Conservation (phyloP, 2,113 vertebrate species). For the Solea solea region DNA sequence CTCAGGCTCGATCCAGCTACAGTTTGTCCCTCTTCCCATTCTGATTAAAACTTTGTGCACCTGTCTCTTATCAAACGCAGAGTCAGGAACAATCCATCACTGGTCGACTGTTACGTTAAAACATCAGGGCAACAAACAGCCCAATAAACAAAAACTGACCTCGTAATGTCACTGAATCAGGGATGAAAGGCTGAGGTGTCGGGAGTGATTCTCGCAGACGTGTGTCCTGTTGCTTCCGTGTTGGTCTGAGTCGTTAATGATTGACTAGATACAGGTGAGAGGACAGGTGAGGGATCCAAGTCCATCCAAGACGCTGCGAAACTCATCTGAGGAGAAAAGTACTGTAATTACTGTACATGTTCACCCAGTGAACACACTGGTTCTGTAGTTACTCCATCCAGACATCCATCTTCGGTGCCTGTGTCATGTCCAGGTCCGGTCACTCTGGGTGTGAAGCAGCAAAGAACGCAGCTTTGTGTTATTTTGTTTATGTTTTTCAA, state of each 20-base stretch:
- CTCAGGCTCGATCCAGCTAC: slow-evolving; percentile 74
- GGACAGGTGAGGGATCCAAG: slow-evolving; percentile 70
- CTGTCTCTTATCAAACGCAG: neutral
- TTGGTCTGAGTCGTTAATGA: slow-evolving; percentile 72
- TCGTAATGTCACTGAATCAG: neutral
- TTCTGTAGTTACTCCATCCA: neutral
- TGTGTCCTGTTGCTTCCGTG: slow-evolving; percentile 25
- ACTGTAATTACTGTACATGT: no score
- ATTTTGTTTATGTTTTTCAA: no score
- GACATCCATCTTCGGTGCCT: no score
- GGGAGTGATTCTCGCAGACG: neutral
- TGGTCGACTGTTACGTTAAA: no score
- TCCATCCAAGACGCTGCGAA: slow-evolving; percentile 49
- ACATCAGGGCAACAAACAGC: no score
- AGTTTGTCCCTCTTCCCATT: slow-evolving; percentile 71
- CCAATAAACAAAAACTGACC: no score
- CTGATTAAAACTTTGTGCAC: neutral
- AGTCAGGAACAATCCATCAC: neutral
- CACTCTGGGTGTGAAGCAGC: no score
- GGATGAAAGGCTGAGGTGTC: neutral
- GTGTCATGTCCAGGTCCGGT: no score
- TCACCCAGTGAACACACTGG: neutral
- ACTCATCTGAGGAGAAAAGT: neutral
- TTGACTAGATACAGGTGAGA: slow-evolving; percentile 67
- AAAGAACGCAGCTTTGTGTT: no score